Percentiles rank a stretch among this genome's conserved stretches.
Conservation (phyloP, 2,113 vertebrate species). For the Sinocyclocheilus rhinocerous region DNA sequence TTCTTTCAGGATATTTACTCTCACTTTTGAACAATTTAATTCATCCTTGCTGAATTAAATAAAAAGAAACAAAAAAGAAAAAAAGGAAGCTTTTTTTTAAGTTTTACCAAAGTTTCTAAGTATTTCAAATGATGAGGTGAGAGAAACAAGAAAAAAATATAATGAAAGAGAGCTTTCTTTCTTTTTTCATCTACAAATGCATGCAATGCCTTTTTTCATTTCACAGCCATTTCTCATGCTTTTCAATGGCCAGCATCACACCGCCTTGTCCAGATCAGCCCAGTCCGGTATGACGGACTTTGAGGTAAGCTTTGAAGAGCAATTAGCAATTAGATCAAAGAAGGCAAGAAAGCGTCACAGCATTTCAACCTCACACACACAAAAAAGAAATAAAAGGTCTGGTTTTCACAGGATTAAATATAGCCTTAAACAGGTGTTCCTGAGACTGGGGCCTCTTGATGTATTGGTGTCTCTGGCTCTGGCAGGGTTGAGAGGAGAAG, state of each 20-base stretch:
- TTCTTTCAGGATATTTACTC: too few species aligned
- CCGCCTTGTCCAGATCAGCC: constrained; percentile 9
- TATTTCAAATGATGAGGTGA: not conserved
- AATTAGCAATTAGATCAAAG: constrained; percentile 48
- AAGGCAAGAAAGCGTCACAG: constrained; percentile 8
- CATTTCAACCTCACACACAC: constrained; percentile 2
- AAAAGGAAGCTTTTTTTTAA: too few species aligned
- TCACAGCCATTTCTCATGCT: constrained; percentile 15
- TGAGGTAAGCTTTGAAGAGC: constrained; percentile 38
- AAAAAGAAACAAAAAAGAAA: too few species aligned
- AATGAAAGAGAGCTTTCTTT: not conserved
- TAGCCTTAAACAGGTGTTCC: constrained; percentile 55
- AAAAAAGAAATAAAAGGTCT: constrained; percentile 28
- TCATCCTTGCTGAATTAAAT: too few species aligned
- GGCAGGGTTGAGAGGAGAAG: constrained; percentile 45
- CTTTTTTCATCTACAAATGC: not conserved
- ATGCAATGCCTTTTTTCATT: not conserved
- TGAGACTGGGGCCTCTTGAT: constrained; percentile 54
- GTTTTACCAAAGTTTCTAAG: not conserved
- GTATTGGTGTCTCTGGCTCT: constrained; percentile 53
- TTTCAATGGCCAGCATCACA: constrained; percentile 14
- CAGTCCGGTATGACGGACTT: not conserved
- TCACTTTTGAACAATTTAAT: too few species aligned
- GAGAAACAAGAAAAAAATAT: not conserved
- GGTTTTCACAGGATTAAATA: constrained; percentile 46